A percentile compares a stretch with the other conserved stretches of the same genome.
phyloP scores from a whole-genome alignment of 2,113 vertebrate species.

The Melierax canorus region DNA sequence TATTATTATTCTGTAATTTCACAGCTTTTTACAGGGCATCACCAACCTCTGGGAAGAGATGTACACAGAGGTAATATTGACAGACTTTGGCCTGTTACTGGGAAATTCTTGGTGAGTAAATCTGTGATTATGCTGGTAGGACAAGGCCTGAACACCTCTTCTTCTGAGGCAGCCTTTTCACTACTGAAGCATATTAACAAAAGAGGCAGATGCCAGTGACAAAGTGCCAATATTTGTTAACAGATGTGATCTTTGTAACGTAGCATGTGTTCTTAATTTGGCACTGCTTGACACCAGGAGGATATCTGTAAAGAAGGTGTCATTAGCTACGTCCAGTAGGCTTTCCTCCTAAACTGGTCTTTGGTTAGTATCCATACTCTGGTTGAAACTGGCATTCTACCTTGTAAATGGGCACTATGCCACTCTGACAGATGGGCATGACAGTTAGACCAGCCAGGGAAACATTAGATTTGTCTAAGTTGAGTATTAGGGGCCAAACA shows the following conservation, averaged over 20 bases:
- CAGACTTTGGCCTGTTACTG: not conserved
- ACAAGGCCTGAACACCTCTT: not conserved
- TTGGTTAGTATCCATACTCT: conserved; percentile 30
- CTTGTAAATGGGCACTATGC: conserved; percentile 63
- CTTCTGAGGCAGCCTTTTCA: conserved; percentile 29
- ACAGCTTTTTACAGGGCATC: conserved; percentile 1
- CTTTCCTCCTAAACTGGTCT: conserved; percentile 38
- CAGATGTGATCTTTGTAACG: conserved; percentile 46
- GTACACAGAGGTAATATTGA: not conserved
- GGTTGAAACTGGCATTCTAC: conserved; percentile 50
- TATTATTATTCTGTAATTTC: conserved; percentile 13
- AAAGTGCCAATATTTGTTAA: conserved; percentile 56
- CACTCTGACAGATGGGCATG: conserved; percentile 73
- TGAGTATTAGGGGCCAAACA: conserved; percentile 39
- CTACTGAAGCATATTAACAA: conserved; percentile 34
- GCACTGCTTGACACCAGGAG: conserved; percentile 59
- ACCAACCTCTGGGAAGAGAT: not conserved
- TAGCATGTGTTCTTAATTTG: conserved; percentile 68
- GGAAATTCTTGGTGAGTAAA: not conserved
- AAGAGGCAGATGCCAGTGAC: conserved; percentile 54
- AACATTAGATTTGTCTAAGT: conserved; percentile 62
- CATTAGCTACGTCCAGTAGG: conserved; percentile 30
- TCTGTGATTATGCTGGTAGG: not conserved
- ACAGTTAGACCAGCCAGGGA: conserved; percentile 63
- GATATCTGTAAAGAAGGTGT: conserved; percentile 66